Percentiles rank a stretch among this genome's conserved stretches.
phyloP scores from a whole-genome alignment of 2,113 vertebrate genomes.

The Macrotis lagotis region DNA sequence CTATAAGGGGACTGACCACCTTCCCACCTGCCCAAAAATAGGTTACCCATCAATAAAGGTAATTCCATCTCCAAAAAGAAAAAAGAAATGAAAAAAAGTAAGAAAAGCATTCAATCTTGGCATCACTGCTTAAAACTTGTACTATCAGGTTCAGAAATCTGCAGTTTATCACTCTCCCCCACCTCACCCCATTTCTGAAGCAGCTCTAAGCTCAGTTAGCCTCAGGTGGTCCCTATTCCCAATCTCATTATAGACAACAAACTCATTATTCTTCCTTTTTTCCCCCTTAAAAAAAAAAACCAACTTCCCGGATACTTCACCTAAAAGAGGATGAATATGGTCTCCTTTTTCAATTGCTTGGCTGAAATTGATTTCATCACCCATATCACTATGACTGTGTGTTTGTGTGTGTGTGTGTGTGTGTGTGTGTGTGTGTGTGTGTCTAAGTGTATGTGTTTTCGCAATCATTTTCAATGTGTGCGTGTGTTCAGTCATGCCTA shows the following conservation, averaged over 20 bases:
- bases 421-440: too few species aligned
- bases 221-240: neutral
- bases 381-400: neutral
- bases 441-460: too few species aligned
- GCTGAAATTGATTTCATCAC: neutral
- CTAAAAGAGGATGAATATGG: neutral
- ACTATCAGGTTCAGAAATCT: neutral
- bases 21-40: too few species aligned
- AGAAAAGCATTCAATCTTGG: neutral
- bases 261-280: neutral
- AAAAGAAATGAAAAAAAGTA: too few species aligned
- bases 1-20: too few species aligned
- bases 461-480: too few species aligned
- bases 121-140: neutral
- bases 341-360: neutral
- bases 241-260: neutral
- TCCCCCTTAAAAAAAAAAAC: neutral
- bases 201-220: neutral
- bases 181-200: neutral
- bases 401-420: neutral
- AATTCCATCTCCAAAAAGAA: too few species aligned
- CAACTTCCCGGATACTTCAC: neutral
- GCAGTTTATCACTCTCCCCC: neutral
- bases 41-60: too few species aligned
- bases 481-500: neutral